Base-by-base conservation (phyloP, 2,888 invertebrate genomes). In the Thelaira solivaga region DNA sequence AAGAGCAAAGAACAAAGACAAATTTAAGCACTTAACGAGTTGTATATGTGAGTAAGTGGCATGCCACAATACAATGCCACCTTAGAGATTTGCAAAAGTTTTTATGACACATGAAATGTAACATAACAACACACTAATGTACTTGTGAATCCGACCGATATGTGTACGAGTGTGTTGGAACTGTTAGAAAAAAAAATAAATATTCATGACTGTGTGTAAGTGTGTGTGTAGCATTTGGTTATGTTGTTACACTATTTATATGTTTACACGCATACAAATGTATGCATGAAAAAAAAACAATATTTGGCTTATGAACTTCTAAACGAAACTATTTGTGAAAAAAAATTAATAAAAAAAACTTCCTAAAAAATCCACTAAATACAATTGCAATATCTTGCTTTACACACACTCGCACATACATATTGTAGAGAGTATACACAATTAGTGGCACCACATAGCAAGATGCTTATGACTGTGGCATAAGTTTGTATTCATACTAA, bases 81-180 rank as follows among this genome's bases (percentile, higher is more conserved):
- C 80, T 80, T 69, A 62, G 78, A 80, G 80, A 78, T 73, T 80
- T 77, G 57, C 76, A 76, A 81, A 80, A 78, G 69, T 78, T 78
- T 78, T 78, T 78, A 78, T 78, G 74, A 81, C 78, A 77, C 80
- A 80, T 80, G 74, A 76, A 72, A 53, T 77, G 62, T 41, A 64
- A 67, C 49, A 62, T 76, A 53, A 80, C 69, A 53, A 71, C 53
- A 71, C 62, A 76, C 75, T 62, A 67, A 55, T 72, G 49, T 51
- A 59, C 57, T 51, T 36, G 49, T 36, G 16, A 24, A 55, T 43
- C 26, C 43, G 26, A 31, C 4, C 55, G 24, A 45, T 39, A 16
- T 57, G 29, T 34, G 43, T 31, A 16, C 20, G 36, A 55, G 22
- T n/a, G 47, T 43, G 7, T n/a, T n/a, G n/a, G n/a, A n/a, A n/a